Evolutionary conservation across 1,140 invertebrate species (phyloP).

Genomic region (Pseudachorutes palmiensis): DNA sequence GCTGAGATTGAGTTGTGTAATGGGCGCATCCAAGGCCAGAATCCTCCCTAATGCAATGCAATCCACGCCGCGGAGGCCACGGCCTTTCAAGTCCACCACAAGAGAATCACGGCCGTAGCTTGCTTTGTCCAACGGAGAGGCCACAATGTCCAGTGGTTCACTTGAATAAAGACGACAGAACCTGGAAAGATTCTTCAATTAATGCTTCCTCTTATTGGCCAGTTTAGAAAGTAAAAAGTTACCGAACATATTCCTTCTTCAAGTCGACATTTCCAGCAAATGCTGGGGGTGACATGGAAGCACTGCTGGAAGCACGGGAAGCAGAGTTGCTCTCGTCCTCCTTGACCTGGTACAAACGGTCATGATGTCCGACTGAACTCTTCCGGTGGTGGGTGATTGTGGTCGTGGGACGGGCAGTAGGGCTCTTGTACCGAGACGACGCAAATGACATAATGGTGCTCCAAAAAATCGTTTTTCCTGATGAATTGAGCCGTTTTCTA

Average conservation of each 20-base stretch:
- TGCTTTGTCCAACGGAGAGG: conserved; percentile 30
- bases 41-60: conserved; percentile 37
- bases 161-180: conserved; percentile 35
- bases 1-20: conserved; percentile 30
- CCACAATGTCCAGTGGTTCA: conserved; percentile 35
- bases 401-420: too few species aligned
- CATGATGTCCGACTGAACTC: neutral
- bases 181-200: too few species aligned
- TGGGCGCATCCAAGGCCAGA: conserved; percentile 25
- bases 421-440: too few species aligned
- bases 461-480: too few species aligned
- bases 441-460: too few species aligned
- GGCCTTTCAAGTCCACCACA: conserved; percentile 32
- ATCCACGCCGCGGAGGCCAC: conserved; percentile 36
- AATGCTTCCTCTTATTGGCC: too few species aligned
- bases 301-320: neutral
- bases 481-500: too few species aligned
- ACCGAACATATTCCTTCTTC: conserved; percentile 35
- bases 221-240: too few species aligned
- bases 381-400: too few species aligned
- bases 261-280: conserved; percentile 19
- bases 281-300: neutral
- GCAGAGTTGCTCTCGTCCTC: neutral
- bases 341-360: neutral
- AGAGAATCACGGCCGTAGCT: conserved; percentile 25